A percentile compares a stretch with the other conserved stretches of the same genome.
phyloP scores from a whole-genome alignment of 1,140 invertebrate genomes.

The Acyrthosiphon pisum region DNA sequence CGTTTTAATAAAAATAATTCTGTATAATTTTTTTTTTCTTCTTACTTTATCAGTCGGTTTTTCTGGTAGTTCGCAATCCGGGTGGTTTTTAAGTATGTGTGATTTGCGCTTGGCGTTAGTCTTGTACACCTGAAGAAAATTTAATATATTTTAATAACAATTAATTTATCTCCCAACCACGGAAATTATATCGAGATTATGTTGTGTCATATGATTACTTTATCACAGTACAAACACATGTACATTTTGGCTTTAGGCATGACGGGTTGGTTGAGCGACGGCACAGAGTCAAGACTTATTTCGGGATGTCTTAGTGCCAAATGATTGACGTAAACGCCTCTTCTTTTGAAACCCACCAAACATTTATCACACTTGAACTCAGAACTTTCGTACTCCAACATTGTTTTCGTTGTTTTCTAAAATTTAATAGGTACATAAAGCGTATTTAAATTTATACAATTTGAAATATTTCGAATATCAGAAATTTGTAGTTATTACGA shows the following conservation, averaged over 20 bases:
- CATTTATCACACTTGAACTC: constrained; percentile 84
- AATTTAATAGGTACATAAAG: not conserved
- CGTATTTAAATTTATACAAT: not conserved
- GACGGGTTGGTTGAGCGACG: constrained; percentile 84
- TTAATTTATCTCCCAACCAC: not conserved
- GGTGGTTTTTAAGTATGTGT: constrained; percentile 87
- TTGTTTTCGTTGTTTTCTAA: constrained; percentile 40
- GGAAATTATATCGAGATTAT: not conserved
- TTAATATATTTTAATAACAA: not conserved
- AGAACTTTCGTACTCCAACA: constrained; percentile 71
- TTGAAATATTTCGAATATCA: not conserved
- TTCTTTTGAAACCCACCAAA: constrained; percentile 80
- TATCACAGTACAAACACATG: constrained; percentile 86
- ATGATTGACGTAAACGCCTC: constrained; percentile 87
- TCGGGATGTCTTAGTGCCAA: constrained; percentile 84
- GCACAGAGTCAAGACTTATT: constrained; percentile 76
- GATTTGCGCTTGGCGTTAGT: constrained; percentile 84
- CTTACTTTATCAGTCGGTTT: constrained; percentile 63
- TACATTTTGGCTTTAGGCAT: constrained; percentile 80
- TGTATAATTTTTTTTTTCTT: constrained; percentile 60
- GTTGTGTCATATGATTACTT: constrained; percentile 65
- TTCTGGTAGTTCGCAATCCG: constrained; percentile 61
- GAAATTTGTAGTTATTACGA: not conserved
- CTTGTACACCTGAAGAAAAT: constrained; percentile 73
- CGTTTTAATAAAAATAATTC: not conserved